Evolutionary conservation across 2,113 vertebrate genomes (phyloP).

Genomic region (Otus sunia): DNA sequence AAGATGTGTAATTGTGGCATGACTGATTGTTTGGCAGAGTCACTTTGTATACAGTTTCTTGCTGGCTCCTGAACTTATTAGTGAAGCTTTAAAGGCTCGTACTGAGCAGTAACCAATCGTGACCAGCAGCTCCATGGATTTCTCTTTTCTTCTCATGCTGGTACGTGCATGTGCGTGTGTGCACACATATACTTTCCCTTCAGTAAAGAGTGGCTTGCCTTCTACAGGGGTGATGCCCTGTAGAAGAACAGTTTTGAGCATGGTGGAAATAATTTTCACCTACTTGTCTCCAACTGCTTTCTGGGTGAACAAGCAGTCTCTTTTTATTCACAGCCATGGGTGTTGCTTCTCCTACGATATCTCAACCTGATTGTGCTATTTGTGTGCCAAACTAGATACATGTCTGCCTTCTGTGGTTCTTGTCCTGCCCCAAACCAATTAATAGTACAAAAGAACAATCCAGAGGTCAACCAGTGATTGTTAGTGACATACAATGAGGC

Average conservation of each 20-base stretch:
- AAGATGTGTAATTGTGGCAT: background rate
- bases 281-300: background rate
- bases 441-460: background rate
- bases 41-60: background rate
- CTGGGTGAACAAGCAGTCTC: background rate
- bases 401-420: background rate
- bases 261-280: background rate
- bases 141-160: background rate
- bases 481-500: background rate
- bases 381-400: background rate
- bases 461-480: background rate
- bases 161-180: background rate
- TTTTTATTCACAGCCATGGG: background rate
- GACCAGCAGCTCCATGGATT: background rate
- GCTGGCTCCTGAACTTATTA: background rate
- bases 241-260: background rate
- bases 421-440: background rate
- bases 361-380: background rate
- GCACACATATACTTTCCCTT: background rate
- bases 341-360: background rate
- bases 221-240: background rate
- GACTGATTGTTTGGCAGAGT: background rate
- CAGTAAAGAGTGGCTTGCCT: background rate
- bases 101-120: background rate
- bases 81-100: background rate